Percentiles rank a stretch among this genome's conserved stretches.
These are phyloP conservation scores for Agonopterix arenella DNA, from an alignment of 2,888 invertebrate genomes.

Conservation along the genomic window DNA sequence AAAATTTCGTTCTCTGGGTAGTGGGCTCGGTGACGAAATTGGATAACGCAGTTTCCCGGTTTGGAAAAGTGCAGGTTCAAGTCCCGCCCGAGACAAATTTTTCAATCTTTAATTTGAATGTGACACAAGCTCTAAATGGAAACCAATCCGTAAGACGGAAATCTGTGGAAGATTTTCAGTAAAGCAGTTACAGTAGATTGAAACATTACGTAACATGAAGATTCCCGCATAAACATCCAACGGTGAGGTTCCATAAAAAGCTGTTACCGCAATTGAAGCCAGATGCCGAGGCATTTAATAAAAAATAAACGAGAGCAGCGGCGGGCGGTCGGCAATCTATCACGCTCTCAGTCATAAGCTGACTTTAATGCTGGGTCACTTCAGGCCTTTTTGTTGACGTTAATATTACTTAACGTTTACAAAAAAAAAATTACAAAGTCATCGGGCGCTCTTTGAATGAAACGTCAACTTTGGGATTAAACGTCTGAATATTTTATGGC, in stretches of 20 bases:
- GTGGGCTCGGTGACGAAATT: no score
- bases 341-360: constrained; percentile 69
- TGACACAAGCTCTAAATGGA: no score
- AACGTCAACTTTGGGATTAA: constrained; percentile 54
- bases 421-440: constrained; percentile 51
- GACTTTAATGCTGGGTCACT: constrained; percentile 75
- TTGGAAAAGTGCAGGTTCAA: no score
- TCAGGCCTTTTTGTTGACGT: constrained; percentile 70
- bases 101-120: no score
- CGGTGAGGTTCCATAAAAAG: constrained; percentile 42
- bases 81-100: no score
- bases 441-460: constrained; percentile 53
- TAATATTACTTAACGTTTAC: constrained; percentile 62
- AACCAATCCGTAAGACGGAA: no score
- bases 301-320: constrained; percentile 56
- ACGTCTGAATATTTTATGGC: constrained; percentile 45
- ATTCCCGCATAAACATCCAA: constrained; percentile 33
- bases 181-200: constrained; percentile 4
- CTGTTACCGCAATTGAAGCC: constrained; percentile 63
- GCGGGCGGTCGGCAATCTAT: constrained; percentile 61
- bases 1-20: no score
- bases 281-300: constrained; percentile 63
- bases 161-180: no score
- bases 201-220: constrained; percentile 19
- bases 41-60: no score